Evolutionary conservation across 2,888 invertebrate genomes (phyloP).

Genomic region (Crepidodera aurea): DNA sequence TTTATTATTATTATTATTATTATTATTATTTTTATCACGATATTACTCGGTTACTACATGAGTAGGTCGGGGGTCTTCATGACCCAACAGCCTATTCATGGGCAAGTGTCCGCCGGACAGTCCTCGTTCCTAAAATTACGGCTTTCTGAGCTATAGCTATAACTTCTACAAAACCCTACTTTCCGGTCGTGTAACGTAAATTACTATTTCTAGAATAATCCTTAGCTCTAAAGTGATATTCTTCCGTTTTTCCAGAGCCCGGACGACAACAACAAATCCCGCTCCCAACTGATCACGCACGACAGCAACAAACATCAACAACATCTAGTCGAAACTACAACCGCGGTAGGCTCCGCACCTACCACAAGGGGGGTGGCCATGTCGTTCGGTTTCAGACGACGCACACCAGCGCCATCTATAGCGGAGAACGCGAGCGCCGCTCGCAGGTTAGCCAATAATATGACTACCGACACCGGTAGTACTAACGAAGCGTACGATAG

Average conservation of each 20-base stretch:
- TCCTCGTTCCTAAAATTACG: too few species aligned
- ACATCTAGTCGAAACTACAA: constrained; percentile 5
- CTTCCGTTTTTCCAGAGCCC: constrained; percentile 43
- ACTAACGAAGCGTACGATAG: constrained; percentile 57
- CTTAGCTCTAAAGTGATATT: too few species aligned
- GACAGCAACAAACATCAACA: constrained; percentile 44
- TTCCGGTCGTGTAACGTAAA: too few species aligned
- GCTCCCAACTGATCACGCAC: constrained; percentile 21
- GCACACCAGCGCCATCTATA: constrained; percentile 63
- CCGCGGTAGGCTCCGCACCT: neutral
- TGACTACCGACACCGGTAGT: constrained; percentile 51
- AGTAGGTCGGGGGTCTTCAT: too few species aligned
- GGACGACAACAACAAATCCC: constrained; percentile 42
- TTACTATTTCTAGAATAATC: too few species aligned
- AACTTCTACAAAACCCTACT: too few species aligned
- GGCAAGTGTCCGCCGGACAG: too few species aligned
- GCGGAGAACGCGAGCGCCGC: constrained; percentile 54
- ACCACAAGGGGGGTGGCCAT: constrained; percentile 78
- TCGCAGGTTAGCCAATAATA: constrained; percentile 59
- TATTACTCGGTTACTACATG: too few species aligned
- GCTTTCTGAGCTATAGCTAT: too few species aligned
- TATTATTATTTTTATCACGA: too few species aligned
- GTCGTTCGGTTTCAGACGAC: constrained; percentile 84
- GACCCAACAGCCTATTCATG: too few species aligned
- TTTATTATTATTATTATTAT: too few species aligned